These are phyloP conservation scores for Hippocampus comes DNA, from an alignment of 2,113 vertebrate species.

Conservation along the genomic window DNA sequence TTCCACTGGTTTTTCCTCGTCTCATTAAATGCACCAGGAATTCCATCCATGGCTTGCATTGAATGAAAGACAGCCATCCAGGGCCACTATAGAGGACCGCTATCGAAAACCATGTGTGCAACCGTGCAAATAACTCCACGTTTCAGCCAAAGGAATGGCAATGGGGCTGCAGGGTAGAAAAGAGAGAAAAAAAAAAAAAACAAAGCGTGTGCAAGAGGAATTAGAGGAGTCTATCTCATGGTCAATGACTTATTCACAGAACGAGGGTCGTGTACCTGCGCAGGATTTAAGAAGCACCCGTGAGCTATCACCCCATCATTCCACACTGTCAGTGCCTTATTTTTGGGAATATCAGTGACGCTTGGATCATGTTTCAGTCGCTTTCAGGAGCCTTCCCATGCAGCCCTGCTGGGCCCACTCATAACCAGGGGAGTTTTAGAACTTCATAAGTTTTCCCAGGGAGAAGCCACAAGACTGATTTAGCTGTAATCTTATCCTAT, in stretches of 20 bases:
- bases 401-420: conserved; percentile 71
- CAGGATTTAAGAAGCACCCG: conserved; percentile 79
- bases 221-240: conserved; percentile 80
- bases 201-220: conserved; percentile 81
- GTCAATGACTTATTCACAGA: conserved; percentile 85
- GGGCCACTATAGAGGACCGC: conserved; percentile 65
- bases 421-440: conserved; percentile 69
- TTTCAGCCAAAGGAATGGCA: conserved; percentile 71
- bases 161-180: conserved; percentile 13
- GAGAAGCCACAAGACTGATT: conserved; percentile 75
- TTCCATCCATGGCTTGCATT: conserved; percentile 34
- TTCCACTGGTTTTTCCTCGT: conserved; percentile 72
- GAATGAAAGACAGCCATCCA: conserved; percentile 41
- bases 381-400: conserved; percentile 50
- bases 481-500: conserved; percentile 76
- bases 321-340: conserved; percentile 88
- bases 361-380: conserved; percentile 85
- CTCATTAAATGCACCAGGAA: conserved; percentile 80
- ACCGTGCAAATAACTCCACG: conserved; percentile 79
- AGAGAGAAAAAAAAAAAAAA: conserved; percentile 26
- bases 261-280: conserved; percentile 85
- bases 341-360: conserved; percentile 86
- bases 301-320: conserved; percentile 94
- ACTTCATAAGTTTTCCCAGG: conserved; percentile 77
- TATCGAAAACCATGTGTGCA: conserved; percentile 85